Evolutionary conservation across 2,888 invertebrate species (phyloP).

Genomic region (Rosalia funebris): DNA sequence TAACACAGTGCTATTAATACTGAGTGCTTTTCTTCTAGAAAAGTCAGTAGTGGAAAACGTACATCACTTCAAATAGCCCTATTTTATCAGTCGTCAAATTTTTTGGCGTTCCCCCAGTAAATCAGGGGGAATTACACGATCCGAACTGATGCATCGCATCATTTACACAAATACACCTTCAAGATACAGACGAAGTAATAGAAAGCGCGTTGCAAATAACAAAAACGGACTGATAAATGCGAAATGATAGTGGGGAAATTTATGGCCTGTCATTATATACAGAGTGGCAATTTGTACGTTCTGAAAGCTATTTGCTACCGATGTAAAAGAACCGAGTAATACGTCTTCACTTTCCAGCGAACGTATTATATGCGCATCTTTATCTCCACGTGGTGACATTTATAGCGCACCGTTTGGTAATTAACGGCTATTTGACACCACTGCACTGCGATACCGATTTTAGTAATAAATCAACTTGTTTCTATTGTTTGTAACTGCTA

Average conservation of each 20-base stretch:
- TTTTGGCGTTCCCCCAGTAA: background rate
- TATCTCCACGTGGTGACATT: too few species aligned
- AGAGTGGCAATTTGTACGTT: slow-evolving; percentile 18
- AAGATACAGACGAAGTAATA: slow-evolving; percentile 16
- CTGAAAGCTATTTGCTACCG: slow-evolving; percentile 15
- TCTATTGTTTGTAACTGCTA: too few species aligned
- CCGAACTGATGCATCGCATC: slow-evolving; percentile 6
- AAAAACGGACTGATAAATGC: slow-evolving; percentile 20
- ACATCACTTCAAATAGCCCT: too few species aligned
- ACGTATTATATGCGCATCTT: background rate
- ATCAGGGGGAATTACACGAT: slow-evolving; percentile 2
- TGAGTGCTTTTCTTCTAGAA: too few species aligned
- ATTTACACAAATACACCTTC: slow-evolving; percentile 14
- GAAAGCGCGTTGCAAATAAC: slow-evolving; percentile 8
- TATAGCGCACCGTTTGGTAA: too few species aligned
- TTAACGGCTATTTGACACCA: too few species aligned
- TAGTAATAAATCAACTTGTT: too few species aligned
- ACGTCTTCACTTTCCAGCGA: slow-evolving; percentile 1
- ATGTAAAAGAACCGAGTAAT: slow-evolving; percentile 9
- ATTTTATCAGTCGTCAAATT: too few species aligned
- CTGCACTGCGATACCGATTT: too few species aligned
- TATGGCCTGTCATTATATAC: slow-evolving; percentile 16
- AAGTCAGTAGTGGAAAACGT: too few species aligned
- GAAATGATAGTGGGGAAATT: slow-evolving; percentile 16
- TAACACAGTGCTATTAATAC: too few species aligned